Evolutionary conservation across 2,113 vertebrate species (phyloP).

Genomic region (Gymnobelideus leadbeateri): DNA sequence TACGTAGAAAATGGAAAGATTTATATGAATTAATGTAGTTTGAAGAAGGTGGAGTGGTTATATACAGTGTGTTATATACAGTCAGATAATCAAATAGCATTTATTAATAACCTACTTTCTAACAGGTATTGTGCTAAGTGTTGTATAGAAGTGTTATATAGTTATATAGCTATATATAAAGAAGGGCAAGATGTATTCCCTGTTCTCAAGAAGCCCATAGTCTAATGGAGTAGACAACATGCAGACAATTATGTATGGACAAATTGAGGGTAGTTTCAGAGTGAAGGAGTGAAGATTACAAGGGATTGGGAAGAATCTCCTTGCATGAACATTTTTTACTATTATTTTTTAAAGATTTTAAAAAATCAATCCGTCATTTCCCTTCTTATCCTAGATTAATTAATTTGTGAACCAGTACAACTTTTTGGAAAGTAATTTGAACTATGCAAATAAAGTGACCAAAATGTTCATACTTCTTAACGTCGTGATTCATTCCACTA

Average conservation of each 20-base stretch:
- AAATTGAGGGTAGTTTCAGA: no score
- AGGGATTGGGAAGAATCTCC: neutral
- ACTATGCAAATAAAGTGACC: no score
- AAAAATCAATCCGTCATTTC: no score
- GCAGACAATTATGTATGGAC: no score
- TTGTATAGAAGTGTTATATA: no score
- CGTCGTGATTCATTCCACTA: neutral
- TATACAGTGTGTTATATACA: neutral
- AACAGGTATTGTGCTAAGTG: neutral
- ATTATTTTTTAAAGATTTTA: no score
- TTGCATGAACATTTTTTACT: no score
- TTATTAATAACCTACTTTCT: neutral
- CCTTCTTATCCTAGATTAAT: no score
- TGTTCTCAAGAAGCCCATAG: neutral
- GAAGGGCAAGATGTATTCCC: neutral
- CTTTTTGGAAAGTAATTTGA: no score
- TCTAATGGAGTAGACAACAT: neutral
- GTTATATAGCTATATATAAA: no score
- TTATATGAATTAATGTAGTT: neutral
- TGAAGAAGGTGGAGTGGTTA: neutral
- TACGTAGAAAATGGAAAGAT: neutral
- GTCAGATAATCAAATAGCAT: neutral
- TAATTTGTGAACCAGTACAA: no score
- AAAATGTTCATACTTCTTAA: neutral
- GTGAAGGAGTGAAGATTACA: neutral